phyloP scores from a whole-genome alignment of 2,888 invertebrate species.

The Polyploca ridens region DNA sequence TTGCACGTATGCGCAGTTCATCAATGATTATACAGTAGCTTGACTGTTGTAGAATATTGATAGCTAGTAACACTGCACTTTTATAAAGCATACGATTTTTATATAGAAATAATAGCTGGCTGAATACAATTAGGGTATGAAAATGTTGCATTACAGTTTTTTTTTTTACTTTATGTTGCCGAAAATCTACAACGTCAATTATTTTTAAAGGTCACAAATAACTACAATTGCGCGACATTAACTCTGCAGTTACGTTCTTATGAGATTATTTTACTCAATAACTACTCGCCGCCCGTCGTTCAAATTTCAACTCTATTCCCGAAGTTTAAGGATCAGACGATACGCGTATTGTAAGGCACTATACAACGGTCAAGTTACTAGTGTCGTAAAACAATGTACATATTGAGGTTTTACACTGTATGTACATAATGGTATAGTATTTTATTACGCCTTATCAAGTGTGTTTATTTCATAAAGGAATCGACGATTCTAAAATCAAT shows the following conservation, averaged over 20 bases:
- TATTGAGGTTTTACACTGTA: slow-evolving; percentile 53
- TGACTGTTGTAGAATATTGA: slow-evolving; percentile 29
- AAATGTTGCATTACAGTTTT: not conserved
- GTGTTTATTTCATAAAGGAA: slow-evolving; percentile 39
- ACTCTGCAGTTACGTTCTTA: not conserved
- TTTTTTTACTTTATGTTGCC: not conserved
- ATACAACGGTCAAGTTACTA: slow-evolving; percentile 40
- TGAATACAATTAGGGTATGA: not conserved
- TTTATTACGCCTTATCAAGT: slow-evolving; percentile 52
- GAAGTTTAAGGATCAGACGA: slow-evolving; percentile 2
- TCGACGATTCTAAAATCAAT: slow-evolving; percentile 9
- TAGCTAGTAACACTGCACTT: not conserved
- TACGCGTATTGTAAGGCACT: not conserved
- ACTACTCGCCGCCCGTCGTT: not conserved
- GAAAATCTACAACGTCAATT: not conserved
- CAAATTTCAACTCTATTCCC: not conserved
- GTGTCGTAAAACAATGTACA: slow-evolving; percentile 49
- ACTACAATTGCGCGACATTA: not conserved
- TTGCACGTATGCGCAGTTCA: slow-evolving; percentile 49
- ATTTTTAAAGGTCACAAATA: slow-evolving; percentile 4
- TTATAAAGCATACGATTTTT: not conserved
- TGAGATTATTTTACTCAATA: not conserved
- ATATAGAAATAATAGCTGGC: not conserved
- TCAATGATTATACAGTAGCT: slow-evolving; percentile 36
- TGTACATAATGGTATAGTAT: slow-evolving; percentile 62